phyloP scores from a whole-genome alignment of 2,797 vertebrate species.

The Tamandua tetradactyla region DNA sequence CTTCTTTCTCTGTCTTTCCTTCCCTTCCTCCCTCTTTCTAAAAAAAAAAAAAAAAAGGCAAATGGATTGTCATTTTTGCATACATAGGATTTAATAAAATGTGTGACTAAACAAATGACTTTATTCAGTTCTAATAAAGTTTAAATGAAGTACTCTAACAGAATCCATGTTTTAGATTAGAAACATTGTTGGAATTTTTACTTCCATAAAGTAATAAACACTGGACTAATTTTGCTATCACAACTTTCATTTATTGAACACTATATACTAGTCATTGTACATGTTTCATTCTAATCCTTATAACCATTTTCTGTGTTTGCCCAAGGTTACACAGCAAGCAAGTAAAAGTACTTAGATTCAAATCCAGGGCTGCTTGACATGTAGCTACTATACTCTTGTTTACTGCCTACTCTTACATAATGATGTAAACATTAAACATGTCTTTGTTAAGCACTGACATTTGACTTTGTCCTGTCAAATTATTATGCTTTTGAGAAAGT shows the following conservation, averaged over 20 bases:
- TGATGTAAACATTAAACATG: fast-evolving
- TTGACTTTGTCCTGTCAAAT: background rate
- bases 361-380: background rate
- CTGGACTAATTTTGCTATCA: background rate
- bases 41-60: no score
- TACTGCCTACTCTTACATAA: background rate
- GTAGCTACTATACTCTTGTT: background rate
- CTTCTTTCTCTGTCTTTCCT: no score
- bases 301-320: background rate
- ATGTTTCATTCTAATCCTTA: background rate
- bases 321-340: background rate
- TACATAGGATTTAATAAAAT: background rate
- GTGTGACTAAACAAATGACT: background rate
- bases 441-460: background rate
- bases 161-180: constrained; percentile 2
- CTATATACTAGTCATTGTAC: background rate
- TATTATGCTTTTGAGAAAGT: background rate
- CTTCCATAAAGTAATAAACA: background rate
- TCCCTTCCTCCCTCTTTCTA: no score
- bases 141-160: background rate
- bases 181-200: constrained; percentile 17
- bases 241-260: background rate
- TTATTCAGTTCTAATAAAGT: background rate
- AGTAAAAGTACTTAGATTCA: background rate
- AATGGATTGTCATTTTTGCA: background rate